Conservation (phyloP, 2,888 invertebrate species). For the Eupithecia pulchellata region DNA sequence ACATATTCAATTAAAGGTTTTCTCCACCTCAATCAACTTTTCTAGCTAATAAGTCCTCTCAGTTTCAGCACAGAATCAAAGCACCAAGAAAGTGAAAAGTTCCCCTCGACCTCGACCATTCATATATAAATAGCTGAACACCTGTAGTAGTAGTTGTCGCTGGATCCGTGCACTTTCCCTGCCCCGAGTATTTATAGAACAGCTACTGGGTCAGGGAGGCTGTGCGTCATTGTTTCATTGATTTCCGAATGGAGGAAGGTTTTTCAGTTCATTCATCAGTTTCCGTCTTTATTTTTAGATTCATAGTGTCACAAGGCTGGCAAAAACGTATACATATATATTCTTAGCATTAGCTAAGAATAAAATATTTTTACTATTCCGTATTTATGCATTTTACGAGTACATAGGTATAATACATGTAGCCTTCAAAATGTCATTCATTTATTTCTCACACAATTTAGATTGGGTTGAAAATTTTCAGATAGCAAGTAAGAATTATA, state of each 20-base stretch:
- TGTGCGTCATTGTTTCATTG: slow-evolving; percentile 15
- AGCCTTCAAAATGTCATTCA: no score
- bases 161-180: slow-evolving; percentile 29
- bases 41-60: background rate
- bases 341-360: no score
- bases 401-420: no score
- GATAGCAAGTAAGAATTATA: no score
- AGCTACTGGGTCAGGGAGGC: slow-evolving; percentile 7
- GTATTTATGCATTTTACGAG: no score
- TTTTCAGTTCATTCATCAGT: background rate
- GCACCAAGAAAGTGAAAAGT: background rate
- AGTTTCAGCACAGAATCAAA: background rate
- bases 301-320: background rate
- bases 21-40: background rate
- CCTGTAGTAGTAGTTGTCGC: slow-evolving; percentile 29
- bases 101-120: background rate
- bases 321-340: no score
- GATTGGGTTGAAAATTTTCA: no score
- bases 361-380: no score
- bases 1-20: background rate
- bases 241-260: slow-evolving; percentile 2
- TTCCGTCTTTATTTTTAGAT: background rate
- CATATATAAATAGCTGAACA: slow-evolving; percentile 11
- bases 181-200: slow-evolving; percentile 25
- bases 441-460: no score